Evolutionary conservation across 1,140 invertebrate genomes (phyloP).

Genomic region (Pinna nobilis): DNA sequence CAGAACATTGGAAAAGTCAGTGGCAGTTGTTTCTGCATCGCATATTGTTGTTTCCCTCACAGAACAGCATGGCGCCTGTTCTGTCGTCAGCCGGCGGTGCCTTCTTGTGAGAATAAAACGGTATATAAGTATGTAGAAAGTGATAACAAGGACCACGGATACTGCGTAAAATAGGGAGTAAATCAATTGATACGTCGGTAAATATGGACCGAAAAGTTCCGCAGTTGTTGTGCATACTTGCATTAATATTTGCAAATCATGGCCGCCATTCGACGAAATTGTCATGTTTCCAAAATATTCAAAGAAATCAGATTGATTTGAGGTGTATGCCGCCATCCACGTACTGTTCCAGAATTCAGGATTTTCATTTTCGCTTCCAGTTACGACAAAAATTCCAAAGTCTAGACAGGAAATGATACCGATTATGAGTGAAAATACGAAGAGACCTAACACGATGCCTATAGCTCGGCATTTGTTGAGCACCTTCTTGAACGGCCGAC

Average conservation of each 20-base stretch:
- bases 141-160: constrained; percentile 52
- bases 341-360: too few species aligned
- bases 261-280: too few species aligned
- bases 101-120: constrained; percentile 45
- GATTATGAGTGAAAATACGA: constrained; percentile 44
- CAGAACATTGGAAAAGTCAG: constrained; percentile 49
- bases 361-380: too few species aligned
- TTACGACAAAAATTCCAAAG: constrained; percentile 41
- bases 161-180: constrained; percentile 56
- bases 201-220: too few species aligned
- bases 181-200: constrained; percentile 48
- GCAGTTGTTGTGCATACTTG: too few species aligned
- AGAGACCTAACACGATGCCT: constrained; percentile 48
- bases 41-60: constrained; percentile 43
- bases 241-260: too few species aligned
- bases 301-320: too few species aligned
- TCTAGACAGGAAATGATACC: constrained; percentile 55
- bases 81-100: constrained; percentile 32
- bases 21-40: constrained; percentile 44
- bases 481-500: constrained; percentile 55
- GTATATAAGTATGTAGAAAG: constrained; percentile 58
- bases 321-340: too few species aligned
- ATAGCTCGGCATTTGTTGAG: constrained; percentile 57
- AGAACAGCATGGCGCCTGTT: constrained; percentile 37
- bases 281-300: too few species aligned